Base-by-base conservation (phyloP, 2,797 vertebrate species). In the Astyanax mexicanus region DNA sequence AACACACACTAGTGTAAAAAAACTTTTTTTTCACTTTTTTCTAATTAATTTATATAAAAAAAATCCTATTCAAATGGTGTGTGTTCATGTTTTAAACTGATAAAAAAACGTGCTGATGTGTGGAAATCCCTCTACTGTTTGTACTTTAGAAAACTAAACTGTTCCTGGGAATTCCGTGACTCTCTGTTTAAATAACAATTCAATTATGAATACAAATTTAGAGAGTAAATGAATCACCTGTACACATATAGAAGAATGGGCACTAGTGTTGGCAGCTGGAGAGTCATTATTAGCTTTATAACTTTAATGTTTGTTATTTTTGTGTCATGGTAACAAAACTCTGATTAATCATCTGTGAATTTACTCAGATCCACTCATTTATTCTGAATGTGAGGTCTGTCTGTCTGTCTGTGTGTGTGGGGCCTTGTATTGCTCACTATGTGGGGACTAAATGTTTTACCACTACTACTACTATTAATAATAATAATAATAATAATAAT, bases 241-340 rank as follows among this genome's bases (percentile, higher is more conserved):
- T 4, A 9, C n/a, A n/a, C 11, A 3, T n/a, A n/a, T n/a, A 25
- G 25, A 42, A 19, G 61, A 23, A 42, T 37, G 11, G 38, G 13
- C n/a, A 12, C 12, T 44, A 13, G 25, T 4, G 5, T 44, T 25
- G 40, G 40, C 62, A 45, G 13, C 19, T 11, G 4, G 19, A 13
- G 57, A 19, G 6, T 10, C 49, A 40, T 5, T 19, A 62, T 13
- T 12, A 23, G 38, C 23, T 19, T 13, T 13, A 15, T 15, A 6
- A 17, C 13, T n/a, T 25, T 12, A n/a, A n/a, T n/a, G 21, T 25
- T 58, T 58, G 27, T 65, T 65, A 45, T 65, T 65, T 65, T 17
- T 17, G 23, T 45, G 62, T n/a, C 62, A 65, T 65, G 23, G 62
- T 27, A 65, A 65, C 62, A 45, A 44, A 27, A 12, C 23, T 2